Base-by-base conservation (phyloP, 2,888 invertebrate species). In the Stenotaenia linearis region DNA sequence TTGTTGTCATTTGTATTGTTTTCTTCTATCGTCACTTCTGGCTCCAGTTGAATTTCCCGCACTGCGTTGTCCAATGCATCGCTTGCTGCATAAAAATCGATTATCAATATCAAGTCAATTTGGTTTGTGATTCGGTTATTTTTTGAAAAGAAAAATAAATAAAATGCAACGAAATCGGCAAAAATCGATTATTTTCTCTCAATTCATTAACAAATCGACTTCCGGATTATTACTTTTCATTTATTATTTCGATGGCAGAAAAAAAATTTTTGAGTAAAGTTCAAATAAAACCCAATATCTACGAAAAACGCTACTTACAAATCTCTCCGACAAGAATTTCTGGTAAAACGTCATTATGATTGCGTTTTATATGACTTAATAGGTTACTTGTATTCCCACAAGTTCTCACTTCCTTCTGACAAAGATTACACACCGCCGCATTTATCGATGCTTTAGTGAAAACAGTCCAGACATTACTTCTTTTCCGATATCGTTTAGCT, bases 401-500 rank as follows among this genome's bases (percentile, higher is more conserved):
- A 23, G 56, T 56, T 56, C 56, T 18, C 56, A 56, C 56, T 56
- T 56, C 56, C 56, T 56, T 56, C 56, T 56, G 56, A 10, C 56
- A 56, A 56, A 56, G 56, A 56, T 56, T 56, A 56, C 56, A 56
- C 18, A 56, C 56, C 9, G 56, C 56, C 23, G 75, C 35, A 75
- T 75, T 75, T 75, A 30, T 75, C 75, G 35, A 75, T 75, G 75
- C 32, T 75, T 35, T 75, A 9, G 75, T 75, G 32, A 75, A 75
- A 75, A 32, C 35, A 32, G 35, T 32, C 75, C 75, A 75, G 4
- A 75, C 75, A 75, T 75, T 75, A 75, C 30, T 75, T 35, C 75
- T 75, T 30, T 75, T 75, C 75, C 75, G 30, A 35, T 32, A 75
- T 75, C 75, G 35, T 75, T 30, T 30, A 7, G 30, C 75, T 75